phyloP scores from a whole-genome alignment of 2,797 vertebrate species.

The Odontamblyopus lacepedii region DNA sequence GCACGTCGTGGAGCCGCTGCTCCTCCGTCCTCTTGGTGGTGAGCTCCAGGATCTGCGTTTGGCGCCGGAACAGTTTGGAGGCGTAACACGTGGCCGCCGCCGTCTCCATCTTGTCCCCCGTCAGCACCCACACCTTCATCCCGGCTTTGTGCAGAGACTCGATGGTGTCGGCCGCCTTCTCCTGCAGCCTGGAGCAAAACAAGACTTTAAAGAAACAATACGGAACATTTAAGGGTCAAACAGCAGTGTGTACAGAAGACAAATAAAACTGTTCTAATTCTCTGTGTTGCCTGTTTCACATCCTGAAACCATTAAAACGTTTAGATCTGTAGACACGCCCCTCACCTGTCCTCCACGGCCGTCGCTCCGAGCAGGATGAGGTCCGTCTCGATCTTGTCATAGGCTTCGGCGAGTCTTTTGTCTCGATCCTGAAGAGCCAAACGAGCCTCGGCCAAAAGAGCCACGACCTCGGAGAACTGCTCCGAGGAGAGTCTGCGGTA shows the following conservation, averaged over 20 bases:
- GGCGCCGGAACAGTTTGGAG: conserved; percentile 93
- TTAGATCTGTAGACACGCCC: conserved; percentile 9
- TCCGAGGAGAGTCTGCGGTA: conserved; percentile 84
- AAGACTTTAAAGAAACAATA: not conserved
- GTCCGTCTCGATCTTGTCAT: conserved; percentile 89
- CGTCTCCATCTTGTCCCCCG: conserved; percentile 99
- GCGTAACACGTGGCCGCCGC: conserved; percentile 96
- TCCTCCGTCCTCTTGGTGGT: conserved; percentile 95
- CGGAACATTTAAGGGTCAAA: not conserved
- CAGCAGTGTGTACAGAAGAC: too few species aligned
- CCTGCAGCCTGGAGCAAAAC: conserved; percentile 85
- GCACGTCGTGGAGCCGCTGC: conserved; percentile 92
- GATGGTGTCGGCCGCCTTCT: conserved; percentile 97
- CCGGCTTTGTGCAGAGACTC: conserved; percentile 96
- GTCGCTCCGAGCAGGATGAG: conserved; percentile 94
- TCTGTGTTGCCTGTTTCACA: too few species aligned
- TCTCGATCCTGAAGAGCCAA: conserved; percentile 92
- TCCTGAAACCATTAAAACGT: too few species aligned
- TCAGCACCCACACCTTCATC: conserved; percentile 98
- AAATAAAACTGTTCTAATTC: not conserved
- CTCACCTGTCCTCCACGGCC: conserved; percentile 54
- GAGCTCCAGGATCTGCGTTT: conserved; percentile 93
- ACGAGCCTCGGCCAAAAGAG: conserved; percentile 82
- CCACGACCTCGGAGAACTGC: conserved; percentile 79
- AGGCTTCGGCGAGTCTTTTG: conserved; percentile 88